A percentile compares a stretch with the other conserved stretches of the same genome.
Conservation (phyloP, 2,888 invertebrate species). For the Eristalis intricaria region DNA sequence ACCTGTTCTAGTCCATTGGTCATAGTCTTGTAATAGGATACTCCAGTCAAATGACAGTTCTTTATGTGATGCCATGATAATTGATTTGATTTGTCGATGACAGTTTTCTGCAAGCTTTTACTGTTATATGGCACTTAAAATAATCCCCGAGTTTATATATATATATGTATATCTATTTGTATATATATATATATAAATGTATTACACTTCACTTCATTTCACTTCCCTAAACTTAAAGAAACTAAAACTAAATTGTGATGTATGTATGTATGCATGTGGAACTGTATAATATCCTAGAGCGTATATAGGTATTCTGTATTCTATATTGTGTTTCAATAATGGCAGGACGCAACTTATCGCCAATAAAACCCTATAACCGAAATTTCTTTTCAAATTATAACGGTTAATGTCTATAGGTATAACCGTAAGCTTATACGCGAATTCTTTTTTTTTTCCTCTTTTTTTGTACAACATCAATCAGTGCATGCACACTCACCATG, state of each 20-base stretch:
- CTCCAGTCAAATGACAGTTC: conserved; percentile 76
- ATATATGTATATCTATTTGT: neutral
- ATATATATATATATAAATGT: neutral
- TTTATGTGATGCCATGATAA: conserved; percentile 74
- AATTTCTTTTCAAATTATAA: conserved; percentile 39
- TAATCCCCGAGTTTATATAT: neutral
- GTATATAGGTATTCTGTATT: neutral
- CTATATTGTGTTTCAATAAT: neutral
- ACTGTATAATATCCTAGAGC: neutral
- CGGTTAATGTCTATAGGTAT: conserved; percentile 31
- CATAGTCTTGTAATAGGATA: conserved; percentile 73
- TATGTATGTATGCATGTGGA: neutral
- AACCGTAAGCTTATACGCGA: neutral
- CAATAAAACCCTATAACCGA: conserved; percentile 10
- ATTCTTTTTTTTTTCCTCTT: neutral
- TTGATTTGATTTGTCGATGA: conserved; percentile 25
- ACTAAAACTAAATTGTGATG: neutral
- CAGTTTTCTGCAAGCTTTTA: neutral
- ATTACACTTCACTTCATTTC: neutral
- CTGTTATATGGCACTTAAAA: conserved; percentile 45
- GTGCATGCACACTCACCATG: conserved; percentile 14
- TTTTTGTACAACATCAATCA: conserved; percentile 1
- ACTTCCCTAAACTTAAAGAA: neutral
- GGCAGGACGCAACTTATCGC: neutral
- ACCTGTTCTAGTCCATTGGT: conserved; percentile 75